Conservation (phyloP, 2,113 vertebrate genomes). For the Otocyon megalotis region DNA sequence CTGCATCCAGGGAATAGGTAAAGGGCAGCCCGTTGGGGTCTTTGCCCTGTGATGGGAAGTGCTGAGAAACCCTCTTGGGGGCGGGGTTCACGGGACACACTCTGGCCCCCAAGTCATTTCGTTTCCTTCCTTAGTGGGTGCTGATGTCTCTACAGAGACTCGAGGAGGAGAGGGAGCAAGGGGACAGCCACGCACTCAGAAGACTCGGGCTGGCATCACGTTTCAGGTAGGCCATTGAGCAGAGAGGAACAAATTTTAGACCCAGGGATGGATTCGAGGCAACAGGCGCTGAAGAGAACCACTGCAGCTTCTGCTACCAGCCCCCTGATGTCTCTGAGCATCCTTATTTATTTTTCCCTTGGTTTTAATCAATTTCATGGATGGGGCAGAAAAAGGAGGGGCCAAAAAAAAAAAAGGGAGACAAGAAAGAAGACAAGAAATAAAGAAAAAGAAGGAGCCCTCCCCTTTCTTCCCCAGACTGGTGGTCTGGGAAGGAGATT, state of each 20-base stretch:
- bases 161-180: not conserved
- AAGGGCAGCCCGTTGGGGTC: not conserved
- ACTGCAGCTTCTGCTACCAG: not conserved
- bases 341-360: not conserved
- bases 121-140: not conserved
- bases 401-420: not conserved
- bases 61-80: not conserved
- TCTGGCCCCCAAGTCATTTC: not conserved
- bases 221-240: not conserved
- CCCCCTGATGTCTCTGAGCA: not conserved
- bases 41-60: not conserved
- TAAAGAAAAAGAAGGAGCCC: not conserved
- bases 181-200: not conserved
- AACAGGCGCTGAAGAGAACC: not conserved
- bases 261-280: not conserved
- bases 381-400: not conserved
- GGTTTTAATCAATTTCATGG: not conserved
- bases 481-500: not conserved
- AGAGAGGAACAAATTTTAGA: not conserved
- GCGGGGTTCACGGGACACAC: not conserved
- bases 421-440: not conserved
- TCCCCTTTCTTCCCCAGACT: not conserved
- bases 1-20: not conserved
- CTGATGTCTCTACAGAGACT: constrained; percentile 6
- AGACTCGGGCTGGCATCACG: not conserved